Evolutionary conservation across 2,888 invertebrate species (phyloP), one percentile per base, ranked within the genome.

Genomic region (Hesperia comma): DNA sequence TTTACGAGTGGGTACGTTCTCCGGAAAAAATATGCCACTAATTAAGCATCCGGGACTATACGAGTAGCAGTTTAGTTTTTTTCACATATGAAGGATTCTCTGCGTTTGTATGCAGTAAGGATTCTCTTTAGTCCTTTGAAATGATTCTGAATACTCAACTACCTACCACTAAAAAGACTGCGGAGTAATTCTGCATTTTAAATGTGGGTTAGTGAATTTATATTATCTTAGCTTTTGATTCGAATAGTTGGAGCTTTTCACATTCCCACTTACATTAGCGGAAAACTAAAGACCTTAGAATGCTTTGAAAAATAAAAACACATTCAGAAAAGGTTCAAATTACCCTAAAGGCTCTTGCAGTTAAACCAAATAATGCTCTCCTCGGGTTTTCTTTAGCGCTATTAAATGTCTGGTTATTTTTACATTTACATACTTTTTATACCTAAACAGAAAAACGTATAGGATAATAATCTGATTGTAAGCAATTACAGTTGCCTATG

Each of bases 161-260:
- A 51, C 26, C 43, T 21, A 51, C 26, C n/a, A 26, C 12, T 26
- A 32, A 19, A n/a, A n/a, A 19, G 32, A 4, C 21, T 19, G 21
- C 26, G n/a, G 53, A 41, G 41, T 41, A 15, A 15, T 53, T 54
- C 53, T 40, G 37, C 61, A 41, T 41, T 61, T 61, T 15, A 61
- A 53, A 61, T 61, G 41, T 61, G 53, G 61, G 61, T 61, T 41
- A 61, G 41, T 61, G 53, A 61, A 40, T 15, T 53, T 15, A 40
- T 37, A 15, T 21, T 37, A 37, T 51, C 33, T 21, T 19, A 37
- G 19, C 33, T 41, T 53, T 61, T 40, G 6, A 53, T 51, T 40
- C 15, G 12, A 49, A 33, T 60, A 51, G 15, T 51, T 37, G 6
- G 14, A 37, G 21, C 51, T 21, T 51, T 51, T 51, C 19, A 17